Percentiles rank a stretch among this genome's conserved stretches.
Evolutionary conservation across 2,888 invertebrate species (phyloP).

Genomic region (Drosophila koepferae): DNA sequence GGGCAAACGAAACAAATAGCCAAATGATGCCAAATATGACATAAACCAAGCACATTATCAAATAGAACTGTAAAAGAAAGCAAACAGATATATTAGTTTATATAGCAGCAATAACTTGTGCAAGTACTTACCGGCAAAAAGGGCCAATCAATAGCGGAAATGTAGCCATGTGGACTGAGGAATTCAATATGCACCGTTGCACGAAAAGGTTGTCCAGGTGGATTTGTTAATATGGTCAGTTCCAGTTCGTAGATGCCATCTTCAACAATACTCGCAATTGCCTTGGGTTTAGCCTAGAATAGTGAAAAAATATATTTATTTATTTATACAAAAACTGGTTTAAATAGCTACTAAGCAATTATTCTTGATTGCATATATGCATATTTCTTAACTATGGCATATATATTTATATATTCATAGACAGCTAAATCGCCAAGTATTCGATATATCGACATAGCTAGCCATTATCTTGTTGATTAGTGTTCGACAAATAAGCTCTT

Average conservation of each 20-base stretch:
- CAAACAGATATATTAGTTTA: neutral
- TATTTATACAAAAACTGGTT: too few species aligned
- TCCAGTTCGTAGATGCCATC: slow-evolving; percentile 91
- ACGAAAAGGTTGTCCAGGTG: slow-evolving; percentile 85
- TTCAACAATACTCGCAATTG: slow-evolving; percentile 87
- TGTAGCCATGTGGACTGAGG: slow-evolving; percentile 91
- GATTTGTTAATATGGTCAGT: slow-evolving; percentile 85
- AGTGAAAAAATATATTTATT: neutral
- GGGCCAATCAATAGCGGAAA: slow-evolving; percentile 96
- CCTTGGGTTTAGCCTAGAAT: slow-evolving; percentile 83
- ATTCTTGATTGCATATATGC: too few species aligned
- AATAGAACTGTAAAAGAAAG: slow-evolving; percentile 90
- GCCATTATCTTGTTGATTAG: too few species aligned
- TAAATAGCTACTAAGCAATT: too few species aligned
- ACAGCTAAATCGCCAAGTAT: too few species aligned
- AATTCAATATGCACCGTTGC: slow-evolving; percentile 90
- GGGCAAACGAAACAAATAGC: slow-evolving; percentile 92
- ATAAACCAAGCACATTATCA: slow-evolving; percentile 95
- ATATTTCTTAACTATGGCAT: too few species aligned
- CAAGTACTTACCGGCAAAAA: slow-evolving; percentile 89
- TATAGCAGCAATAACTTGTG: neutral
- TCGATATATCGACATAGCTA: too few species aligned
- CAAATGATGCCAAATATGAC: slow-evolving; percentile 92
- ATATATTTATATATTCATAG: too few species aligned
- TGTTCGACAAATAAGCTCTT: too few species aligned